Evolutionary conservation across 2,797 vertebrate genomes (phyloP).

Genomic region (Carapus acus): DNA sequence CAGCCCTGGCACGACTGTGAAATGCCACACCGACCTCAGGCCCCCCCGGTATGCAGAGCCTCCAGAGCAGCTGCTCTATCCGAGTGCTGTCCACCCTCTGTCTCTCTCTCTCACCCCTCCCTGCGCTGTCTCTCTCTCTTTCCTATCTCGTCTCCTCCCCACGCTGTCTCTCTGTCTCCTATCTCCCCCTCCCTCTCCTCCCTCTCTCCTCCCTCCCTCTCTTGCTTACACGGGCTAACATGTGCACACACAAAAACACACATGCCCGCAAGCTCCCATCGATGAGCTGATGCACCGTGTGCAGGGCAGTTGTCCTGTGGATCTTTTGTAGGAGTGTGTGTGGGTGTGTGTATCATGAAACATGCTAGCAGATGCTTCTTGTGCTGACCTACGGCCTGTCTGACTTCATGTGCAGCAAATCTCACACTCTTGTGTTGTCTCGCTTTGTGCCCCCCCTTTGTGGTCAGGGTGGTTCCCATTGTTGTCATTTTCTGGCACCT

Average conservation of each 20-base stretch:
- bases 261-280: no score
- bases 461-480: no score
- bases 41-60: slow-evolving; percentile 40
- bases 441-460: slow-evolving; percentile 37
- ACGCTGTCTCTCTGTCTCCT: no score
- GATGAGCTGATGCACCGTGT: no score
- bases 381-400: slow-evolving; percentile 10
- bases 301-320: no score
- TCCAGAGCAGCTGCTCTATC: slow-evolving; percentile 59
- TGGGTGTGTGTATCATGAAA: slow-evolving; percentile 2
- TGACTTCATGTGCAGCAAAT: slow-evolving; percentile 35
- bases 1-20: slow-evolving; percentile 35
- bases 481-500: no score
- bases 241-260: no score
- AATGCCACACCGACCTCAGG: slow-evolving; percentile 56
- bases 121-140: no score
- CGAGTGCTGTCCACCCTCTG: slow-evolving; percentile 22
- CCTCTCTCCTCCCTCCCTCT: no score
- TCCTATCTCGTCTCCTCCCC: no score
- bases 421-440: slow-evolving; percentile 41
- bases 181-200: no score
- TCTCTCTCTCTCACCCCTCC: slow-evolving; percentile 17
- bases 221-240: no score
- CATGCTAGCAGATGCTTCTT: slow-evolving; percentile 9
- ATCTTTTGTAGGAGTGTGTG: background rate